phyloP scores from a whole-genome alignment of 1,140 invertebrate species.

The Globodera ellingtonae region DNA sequence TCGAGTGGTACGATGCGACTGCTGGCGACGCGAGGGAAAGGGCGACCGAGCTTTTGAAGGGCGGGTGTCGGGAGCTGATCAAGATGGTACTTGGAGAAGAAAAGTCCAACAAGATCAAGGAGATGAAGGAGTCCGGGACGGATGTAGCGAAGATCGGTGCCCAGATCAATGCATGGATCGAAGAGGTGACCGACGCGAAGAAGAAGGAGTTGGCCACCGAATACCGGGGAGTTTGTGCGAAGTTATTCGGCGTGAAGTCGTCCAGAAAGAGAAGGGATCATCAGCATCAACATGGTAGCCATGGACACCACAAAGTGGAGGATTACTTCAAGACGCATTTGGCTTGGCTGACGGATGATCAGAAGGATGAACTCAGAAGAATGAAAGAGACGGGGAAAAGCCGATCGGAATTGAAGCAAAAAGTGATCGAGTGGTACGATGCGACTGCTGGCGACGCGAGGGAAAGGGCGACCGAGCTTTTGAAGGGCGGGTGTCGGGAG shows the following conservation, averaged over 20 bases:
- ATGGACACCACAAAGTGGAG: conserved; percentile 32
- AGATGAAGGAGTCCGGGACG: conserved; percentile 48
- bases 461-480: conserved; percentile 41
- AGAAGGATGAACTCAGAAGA: conserved; percentile 34
- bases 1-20: conserved; percentile 25
- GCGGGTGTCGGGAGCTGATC: conserved; percentile 45
- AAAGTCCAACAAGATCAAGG: conserved; percentile 49
- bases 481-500: conserved; percentile 48
- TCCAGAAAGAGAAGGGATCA: conserved; percentile 36
- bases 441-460: conserved; percentile 37
- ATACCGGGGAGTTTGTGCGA: conserved; percentile 37
- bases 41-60: conserved; percentile 40
- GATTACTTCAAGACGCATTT: conserved; percentile 50
- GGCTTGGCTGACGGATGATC: conserved; percentile 46
- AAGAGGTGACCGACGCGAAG: conserved; percentile 40
- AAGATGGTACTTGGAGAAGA: conserved; percentile 43
- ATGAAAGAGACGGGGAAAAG: conserved; percentile 23
- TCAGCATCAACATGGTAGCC: conserved; percentile 5
- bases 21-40: conserved; percentile 45
- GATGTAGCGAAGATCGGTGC: conserved; percentile 29
- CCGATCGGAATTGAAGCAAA: conserved; percentile 19
- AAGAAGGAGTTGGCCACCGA: conserved; percentile 42
- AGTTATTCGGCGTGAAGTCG: conserved; percentile 40
- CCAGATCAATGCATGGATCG: conserved; percentile 43
- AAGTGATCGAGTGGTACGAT: conserved; percentile 28